A percentile compares a stretch with the other conserved stretches of the same genome.
Conservation (phyloP, 1,140 invertebrate species). For the Brachystomella parvula region DNA sequence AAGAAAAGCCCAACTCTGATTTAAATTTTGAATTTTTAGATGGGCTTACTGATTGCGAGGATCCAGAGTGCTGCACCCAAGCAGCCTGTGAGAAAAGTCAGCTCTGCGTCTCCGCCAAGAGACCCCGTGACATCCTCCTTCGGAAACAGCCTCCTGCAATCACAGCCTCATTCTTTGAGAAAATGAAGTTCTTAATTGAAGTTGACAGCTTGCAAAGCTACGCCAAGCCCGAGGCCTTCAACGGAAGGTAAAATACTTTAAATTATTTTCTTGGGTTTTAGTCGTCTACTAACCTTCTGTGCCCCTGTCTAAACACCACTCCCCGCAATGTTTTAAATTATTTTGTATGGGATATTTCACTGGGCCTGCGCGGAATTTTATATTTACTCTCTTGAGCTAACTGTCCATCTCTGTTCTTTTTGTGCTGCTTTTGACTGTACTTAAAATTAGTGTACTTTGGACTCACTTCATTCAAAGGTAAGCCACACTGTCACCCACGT, state of each 20-base stretch:
- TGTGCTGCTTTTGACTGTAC: conserved; percentile 42
- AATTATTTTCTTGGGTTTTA: not conserved
- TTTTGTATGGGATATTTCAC: no score
- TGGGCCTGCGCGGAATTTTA: not conserved
- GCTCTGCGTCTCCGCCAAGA: conserved; percentile 81
- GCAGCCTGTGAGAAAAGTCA: conserved; percentile 71
- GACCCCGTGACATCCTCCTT: conserved; percentile 86
- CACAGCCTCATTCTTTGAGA: conserved; percentile 94
- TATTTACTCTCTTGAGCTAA: conserved; percentile 40
- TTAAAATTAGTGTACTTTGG: conserved; percentile 74
- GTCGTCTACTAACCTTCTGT: conserved; percentile 15
- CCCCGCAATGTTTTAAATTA: not conserved
- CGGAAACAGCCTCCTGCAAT: conserved; percentile 89
- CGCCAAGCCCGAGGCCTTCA: conserved; percentile 85
- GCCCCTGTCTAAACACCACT: conserved; percentile 29
- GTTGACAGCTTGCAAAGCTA: conserved; percentile 95
- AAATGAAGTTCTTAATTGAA: conserved; percentile 96
- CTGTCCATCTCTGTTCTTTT: conserved; percentile 48
- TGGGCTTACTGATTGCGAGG: conserved; percentile 90
- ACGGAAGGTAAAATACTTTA: conserved; percentile 81
- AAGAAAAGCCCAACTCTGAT: no score
- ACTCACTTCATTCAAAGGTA: conserved; percentile 97
- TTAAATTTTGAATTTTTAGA: conserved; percentile 54
- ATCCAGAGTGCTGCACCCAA: conserved; percentile 89
- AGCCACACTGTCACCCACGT: conserved; percentile 44